Conservation (phyloP, 2,113 vertebrate species). For the Nothoprocta pentlandii region DNA sequence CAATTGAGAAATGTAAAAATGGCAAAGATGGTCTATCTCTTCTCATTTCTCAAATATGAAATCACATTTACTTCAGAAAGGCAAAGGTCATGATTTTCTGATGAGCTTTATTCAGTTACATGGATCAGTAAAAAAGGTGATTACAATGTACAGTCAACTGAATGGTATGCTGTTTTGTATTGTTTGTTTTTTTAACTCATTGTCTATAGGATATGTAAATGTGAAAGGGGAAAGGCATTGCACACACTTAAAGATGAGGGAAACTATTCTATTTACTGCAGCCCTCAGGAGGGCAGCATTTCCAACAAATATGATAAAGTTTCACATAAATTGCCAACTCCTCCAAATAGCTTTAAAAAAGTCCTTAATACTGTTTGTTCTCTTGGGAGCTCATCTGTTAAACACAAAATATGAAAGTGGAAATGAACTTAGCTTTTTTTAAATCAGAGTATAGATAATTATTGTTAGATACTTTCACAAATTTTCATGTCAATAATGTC, state of each 20-base stretch:
- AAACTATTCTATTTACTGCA: neutral
- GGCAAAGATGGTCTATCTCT: too few relatives aligned
- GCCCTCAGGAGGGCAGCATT: neutral
- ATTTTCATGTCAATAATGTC: neutral
- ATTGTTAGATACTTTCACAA: neutral
- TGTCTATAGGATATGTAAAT: neutral
- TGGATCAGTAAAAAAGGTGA: neutral
- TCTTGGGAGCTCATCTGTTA: neutral
- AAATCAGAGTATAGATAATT: neutral
- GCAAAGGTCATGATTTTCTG: neutral
- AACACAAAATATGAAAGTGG: neutral
- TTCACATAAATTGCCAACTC: neutral
- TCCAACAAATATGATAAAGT: slow-evolving; percentile 1
- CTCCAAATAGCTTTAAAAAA: neutral
- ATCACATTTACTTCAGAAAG: neutral
- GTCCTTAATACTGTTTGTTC: neutral
- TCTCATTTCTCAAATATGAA: too few relatives aligned
- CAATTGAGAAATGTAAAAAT: too few relatives aligned
- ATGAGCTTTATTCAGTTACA: neutral
- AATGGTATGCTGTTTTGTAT: neutral
- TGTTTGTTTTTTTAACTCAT: neutral
- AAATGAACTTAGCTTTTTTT: neutral
- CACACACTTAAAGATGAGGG: neutral
- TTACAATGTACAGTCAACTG: neutral
- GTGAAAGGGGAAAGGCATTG: neutral